These are phyloP conservation scores for Argentina silus DNA, from an alignment of 2,797 vertebrate species.

Conservation along the genomic window DNA sequence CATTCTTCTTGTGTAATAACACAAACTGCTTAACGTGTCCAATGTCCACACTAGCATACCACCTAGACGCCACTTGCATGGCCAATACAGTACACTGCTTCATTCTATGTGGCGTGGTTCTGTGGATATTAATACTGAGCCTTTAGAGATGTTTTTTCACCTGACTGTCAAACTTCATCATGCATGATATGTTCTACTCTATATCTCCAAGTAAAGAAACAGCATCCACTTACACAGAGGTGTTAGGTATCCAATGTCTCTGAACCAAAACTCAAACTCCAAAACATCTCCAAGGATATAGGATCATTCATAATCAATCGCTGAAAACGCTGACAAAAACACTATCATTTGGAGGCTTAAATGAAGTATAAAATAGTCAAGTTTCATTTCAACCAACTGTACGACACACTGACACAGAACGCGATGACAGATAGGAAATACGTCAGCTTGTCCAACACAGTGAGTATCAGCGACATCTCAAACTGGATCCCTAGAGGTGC, in stretches of 20 bases:
- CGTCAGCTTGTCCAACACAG: slow-evolving; percentile 68
- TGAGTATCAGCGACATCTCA: slow-evolving; percentile 71
- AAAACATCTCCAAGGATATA: slow-evolving; percentile 34
- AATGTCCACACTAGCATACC: too few relatives aligned
- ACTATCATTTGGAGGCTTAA: slow-evolving; percentile 28
- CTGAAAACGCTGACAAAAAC: slow-evolving; percentile 22
- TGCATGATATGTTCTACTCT: too few relatives aligned
- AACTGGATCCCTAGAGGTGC: slow-evolving; percentile 14
- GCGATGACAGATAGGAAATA: slow-evolving; percentile 70
- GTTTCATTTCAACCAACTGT: slow-evolving; percentile 70
- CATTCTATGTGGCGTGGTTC: too few relatives aligned
- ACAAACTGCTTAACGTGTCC: too few relatives aligned
- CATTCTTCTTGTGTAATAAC: too few relatives aligned
- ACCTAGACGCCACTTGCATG: too few relatives aligned
- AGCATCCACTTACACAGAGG: slow-evolving; percentile 49
- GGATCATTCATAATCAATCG: slow-evolving; percentile 31
- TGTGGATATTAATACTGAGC: too few relatives aligned
- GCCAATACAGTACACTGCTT: too few relatives aligned
- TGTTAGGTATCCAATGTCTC: slow-evolving; percentile 46
- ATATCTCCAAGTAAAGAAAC: not conserved
- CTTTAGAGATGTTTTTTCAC: too few relatives aligned
- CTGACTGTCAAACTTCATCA: not conserved
- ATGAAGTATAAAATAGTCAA: slow-evolving; percentile 11
- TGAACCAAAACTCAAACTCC: slow-evolving; percentile 31
- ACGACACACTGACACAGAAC: slow-evolving; percentile 69